Conservation (phyloP, 2,113 vertebrate species). For the Tupaia chinensis region DNA sequence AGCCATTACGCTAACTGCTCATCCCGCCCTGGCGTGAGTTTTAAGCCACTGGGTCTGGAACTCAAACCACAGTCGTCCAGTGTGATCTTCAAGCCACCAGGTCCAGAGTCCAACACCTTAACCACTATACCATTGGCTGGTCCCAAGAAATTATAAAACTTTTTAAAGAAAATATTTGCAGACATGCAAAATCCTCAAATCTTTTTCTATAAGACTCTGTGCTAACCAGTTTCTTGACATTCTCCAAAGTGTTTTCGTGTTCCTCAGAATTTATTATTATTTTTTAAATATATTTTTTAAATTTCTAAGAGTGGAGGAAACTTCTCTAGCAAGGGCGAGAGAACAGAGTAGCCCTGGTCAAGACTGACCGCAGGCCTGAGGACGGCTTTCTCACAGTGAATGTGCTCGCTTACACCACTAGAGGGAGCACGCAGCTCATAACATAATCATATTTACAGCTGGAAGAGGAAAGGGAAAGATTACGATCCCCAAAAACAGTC, state of each 20-base stretch:
- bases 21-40: too few species aligned
- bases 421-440: slow-evolving; percentile 27
- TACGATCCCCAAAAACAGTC: neutral
- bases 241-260: neutral
- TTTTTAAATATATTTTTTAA: too few species aligned
- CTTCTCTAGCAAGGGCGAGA: fast-evolving
- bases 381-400: fast-evolving
- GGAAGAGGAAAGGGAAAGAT: neutral
- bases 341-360: fast-evolving
- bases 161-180: too few species aligned
- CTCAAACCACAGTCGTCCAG: too few species aligned
- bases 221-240: neutral
- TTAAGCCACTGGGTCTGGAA: too few species aligned
- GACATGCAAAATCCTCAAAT: neutral
- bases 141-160: too few species aligned
- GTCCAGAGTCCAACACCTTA: too few species aligned
- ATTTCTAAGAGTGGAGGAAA: neutral
- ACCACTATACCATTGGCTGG: too few species aligned
- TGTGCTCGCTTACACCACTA: neutral
- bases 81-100: too few species aligned
- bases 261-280: neutral
- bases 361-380: fast-evolving
- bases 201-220: neutral
- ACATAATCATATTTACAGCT: fast-evolving
- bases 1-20: too few species aligned